Conservation (phyloP, 1,140 invertebrate species). For the Drosophila guanche region DNA sequence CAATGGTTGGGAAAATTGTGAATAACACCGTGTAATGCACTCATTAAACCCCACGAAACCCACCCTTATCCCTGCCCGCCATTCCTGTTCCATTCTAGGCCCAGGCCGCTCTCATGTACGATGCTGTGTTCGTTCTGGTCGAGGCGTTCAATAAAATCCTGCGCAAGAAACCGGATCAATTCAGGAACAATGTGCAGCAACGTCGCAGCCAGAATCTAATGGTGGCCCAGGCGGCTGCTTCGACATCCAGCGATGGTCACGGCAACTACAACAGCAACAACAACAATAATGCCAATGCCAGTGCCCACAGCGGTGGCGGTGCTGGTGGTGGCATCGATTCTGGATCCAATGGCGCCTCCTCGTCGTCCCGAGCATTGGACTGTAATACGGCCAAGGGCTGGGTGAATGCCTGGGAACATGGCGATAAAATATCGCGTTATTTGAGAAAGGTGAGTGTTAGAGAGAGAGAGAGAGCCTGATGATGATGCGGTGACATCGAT, state of each 20-base stretch:
- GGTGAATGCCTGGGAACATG: constrained; percentile 93
- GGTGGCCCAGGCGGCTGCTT: constrained; percentile 67
- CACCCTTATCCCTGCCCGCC: constrained; percentile 87
- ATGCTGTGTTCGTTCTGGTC: constrained; percentile 94
- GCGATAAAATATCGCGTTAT: constrained; percentile 93
- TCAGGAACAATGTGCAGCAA: constrained; percentile 87
- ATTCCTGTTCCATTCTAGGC: constrained; percentile 84
- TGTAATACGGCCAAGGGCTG: constrained; percentile 91
- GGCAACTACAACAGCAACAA: constrained; percentile 24
- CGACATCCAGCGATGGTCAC: constrained; percentile 61
- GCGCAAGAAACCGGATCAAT: constrained; percentile 91
- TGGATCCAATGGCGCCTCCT: constrained; percentile 31
- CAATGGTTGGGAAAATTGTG: constrained; percentile 71
- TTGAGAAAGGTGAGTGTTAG: constrained; percentile 90
- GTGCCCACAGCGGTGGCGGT: constrained; percentile 7
- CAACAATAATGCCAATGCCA: constrained; percentile 31
- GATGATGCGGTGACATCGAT: constrained; percentile 27
- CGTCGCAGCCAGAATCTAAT: constrained; percentile 78
- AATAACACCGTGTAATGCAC: constrained; percentile 75
- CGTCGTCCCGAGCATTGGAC: constrained; percentile 87
- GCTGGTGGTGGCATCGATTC: constrained; percentile 34
- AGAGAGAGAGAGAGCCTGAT: constrained; percentile 8
- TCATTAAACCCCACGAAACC: constrained; percentile 59
- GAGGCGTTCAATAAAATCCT: constrained; percentile 94
- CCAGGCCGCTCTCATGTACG: constrained; percentile 95